A percentile compares a stretch with the other conserved stretches of the same genome.
Conservation (phyloP, 2,113 vertebrate genomes). For the Leuciscus idus region DNA sequence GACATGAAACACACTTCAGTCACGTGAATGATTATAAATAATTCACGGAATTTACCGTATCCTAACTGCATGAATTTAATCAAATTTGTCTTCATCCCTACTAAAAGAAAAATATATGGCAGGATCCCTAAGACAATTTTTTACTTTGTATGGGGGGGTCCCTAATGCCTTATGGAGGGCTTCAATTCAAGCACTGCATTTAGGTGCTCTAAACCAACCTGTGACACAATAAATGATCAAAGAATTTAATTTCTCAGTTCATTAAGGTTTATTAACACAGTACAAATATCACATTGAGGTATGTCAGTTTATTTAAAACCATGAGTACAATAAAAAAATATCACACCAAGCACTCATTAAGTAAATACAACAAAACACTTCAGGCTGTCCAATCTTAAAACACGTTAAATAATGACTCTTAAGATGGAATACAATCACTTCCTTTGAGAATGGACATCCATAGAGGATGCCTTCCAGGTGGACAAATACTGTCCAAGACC, state of each 20-base stretch:
- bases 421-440: constrained; percentile 32
- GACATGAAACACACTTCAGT: too few species aligned
- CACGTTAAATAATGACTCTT: background rate
- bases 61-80: too few species aligned
- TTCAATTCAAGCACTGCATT: background rate
- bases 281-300: background rate
- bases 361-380: background rate
- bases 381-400: constrained; percentile 7
- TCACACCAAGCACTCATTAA: background rate
- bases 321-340: background rate
- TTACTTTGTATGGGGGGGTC: too few species aligned
- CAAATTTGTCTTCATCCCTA: too few species aligned
- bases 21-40: too few species aligned
- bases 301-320: background rate
- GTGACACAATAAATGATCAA: background rate
- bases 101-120: too few species aligned
- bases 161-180: too few species aligned
- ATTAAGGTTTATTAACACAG: constrained; percentile 13
- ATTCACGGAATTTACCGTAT: too few species aligned
- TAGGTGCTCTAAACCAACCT: background rate
- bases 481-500: constrained; percentile 39
- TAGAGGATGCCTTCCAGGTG: constrained; percentile 54
- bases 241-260: background rate
- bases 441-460: constrained; percentile 45
- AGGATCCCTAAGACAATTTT: too few species aligned